Evolutionary conservation across 2,113 vertebrate species (phyloP).

Genomic region (Cebus imitator): DNA sequence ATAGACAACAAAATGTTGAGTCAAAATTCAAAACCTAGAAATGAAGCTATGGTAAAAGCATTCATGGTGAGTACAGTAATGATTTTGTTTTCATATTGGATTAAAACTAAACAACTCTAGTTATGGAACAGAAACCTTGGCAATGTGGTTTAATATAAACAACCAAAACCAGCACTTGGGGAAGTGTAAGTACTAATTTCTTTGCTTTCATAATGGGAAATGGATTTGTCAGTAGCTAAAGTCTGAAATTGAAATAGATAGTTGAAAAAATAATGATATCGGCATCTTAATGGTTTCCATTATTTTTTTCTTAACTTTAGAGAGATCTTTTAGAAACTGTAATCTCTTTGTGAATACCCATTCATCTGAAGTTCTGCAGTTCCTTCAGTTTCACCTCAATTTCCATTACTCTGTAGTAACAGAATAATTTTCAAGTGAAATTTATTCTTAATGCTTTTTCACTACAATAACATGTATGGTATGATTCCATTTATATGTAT

Average conservation of each 20-base stretch:
- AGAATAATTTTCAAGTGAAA: not conserved
- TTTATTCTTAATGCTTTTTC: not conserved
- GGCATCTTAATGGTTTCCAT: conserved; percentile 56
- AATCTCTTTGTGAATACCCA: conserved; percentile 59
- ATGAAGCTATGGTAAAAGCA: not conserved
- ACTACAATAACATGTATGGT: not conserved
- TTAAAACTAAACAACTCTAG: not conserved
- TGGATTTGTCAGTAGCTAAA: not conserved
- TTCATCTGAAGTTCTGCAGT: conserved; percentile 47
- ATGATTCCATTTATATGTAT: not conserved
- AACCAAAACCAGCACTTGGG: not conserved
- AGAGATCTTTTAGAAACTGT: conserved; percentile 66
- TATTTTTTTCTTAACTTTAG: conserved; percentile 66
- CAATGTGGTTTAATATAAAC: not conserved
- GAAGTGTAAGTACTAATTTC: not conserved
- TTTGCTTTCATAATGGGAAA: not conserved
- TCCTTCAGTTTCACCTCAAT: conserved; percentile 57
- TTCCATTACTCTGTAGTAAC: conserved; percentile 54
- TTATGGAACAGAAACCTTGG: not conserved
- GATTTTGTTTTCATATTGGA: conserved; percentile 12
- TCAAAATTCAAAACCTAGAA: conserved; percentile 18
- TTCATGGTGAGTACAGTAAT: conserved; percentile 23
- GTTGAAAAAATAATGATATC: conserved; percentile 3
- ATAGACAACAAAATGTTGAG: not conserved
- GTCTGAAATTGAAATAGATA: conserved; percentile 1